These are phyloP conservation scores for Sanderia malayensis DNA, from an alignment of 30 jellyfish, hydroid and myxozoan genomes.

Conservation along the genomic window DNA sequence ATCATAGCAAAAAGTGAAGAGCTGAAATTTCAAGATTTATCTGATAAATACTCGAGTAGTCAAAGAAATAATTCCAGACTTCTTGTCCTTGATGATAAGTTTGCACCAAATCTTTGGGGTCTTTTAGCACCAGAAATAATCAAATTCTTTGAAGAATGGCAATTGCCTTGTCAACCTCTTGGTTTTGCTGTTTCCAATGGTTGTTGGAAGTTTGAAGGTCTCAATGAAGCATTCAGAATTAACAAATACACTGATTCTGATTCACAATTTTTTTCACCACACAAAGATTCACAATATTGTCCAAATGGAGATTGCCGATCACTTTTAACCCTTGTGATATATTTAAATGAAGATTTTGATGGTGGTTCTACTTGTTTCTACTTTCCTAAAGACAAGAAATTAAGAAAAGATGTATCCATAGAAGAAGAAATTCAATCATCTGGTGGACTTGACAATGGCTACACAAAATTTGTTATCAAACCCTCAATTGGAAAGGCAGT, in stretches of 20 bases:
- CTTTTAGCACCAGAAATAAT: too few relatives aligned
- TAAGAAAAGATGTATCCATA: constrained; percentile 23
- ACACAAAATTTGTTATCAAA: constrained; percentile 7
- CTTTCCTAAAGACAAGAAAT: constrained; percentile 8
- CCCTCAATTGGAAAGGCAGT: constrained; percentile 53
- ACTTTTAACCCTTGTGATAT: constrained; percentile 27
- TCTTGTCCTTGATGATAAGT: too few relatives aligned
- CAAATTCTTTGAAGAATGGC: too few relatives aligned
- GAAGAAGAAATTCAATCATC: constrained; percentile 26
- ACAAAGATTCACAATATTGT: constrained; percentile 57
- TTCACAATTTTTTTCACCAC: constrained; percentile 15
- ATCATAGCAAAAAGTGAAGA: too few relatives aligned
- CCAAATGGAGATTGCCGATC: constrained; percentile 65
- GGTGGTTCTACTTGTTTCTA: constrained; percentile 55
- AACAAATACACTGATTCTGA: background rate
- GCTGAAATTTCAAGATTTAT: too few relatives aligned
- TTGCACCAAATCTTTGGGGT: too few relatives aligned
- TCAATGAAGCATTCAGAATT: constrained; percentile 24
- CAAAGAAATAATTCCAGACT: too few relatives aligned
- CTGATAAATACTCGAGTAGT: too few relatives aligned
- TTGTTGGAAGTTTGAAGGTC: constrained; percentile 30
- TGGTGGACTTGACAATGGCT: constrained; percentile 57
- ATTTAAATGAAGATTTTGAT: constrained; percentile 50
- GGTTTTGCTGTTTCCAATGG: constrained; percentile 61
- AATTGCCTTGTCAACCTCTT: too few relatives aligned